Base-by-base conservation (phyloP, 2,888 invertebrate species). In the Pterobdella sp. region DNA sequence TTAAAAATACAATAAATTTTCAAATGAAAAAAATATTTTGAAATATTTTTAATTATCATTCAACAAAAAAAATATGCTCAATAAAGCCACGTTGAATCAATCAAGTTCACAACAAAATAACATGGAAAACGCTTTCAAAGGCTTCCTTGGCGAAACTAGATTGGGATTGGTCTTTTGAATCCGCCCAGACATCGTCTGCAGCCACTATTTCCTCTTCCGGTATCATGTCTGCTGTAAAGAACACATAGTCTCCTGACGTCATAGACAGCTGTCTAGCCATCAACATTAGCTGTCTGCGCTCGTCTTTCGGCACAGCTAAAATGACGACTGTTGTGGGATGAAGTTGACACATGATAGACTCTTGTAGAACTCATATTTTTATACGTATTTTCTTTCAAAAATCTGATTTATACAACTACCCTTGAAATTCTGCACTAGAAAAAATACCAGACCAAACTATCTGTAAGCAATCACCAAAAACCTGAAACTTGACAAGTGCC, bases 81-180 rank as follows among this genome's bases (percentile, higher is more conserved):
- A n/a, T n/a, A n/a, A n/a, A n/a, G n/a, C n/a, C n/a, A n/a, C n/a
- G n/a, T n/a, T n/a, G n/a, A n/a, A n/a, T n/a, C n/a, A n/a, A n/a
- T n/a, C n/a, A n/a, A n/a, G n/a, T n/a, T n/a, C n/a, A n/a, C n/a
- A 26, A n/a, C 10, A 68, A 42, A 42, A 49, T 78, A 72, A 82
- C 82, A 71, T 82, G 81, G 68, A 82, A 79, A 18, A 82, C 82
- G 10, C 80, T 79, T 77, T 82, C 81, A 67, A 80, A 82, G n/a
- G 81, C 81, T 64, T 78, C 74, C 67, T 78, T 78, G 3, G 82
- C 82, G 1, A 78, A 78, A 26, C n/a, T 3, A 26, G 14, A 18
- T 26, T 56, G 60, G 18, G 60, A 4, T 0, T 75, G 76, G 74
- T 82, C 81, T 34, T 78, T 49, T 0, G 77, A 77, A 68, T 82